Evolutionary conservation across 2,888 invertebrate species (phyloP).

Genomic region (Drosophila pseudotakahashii): DNA sequence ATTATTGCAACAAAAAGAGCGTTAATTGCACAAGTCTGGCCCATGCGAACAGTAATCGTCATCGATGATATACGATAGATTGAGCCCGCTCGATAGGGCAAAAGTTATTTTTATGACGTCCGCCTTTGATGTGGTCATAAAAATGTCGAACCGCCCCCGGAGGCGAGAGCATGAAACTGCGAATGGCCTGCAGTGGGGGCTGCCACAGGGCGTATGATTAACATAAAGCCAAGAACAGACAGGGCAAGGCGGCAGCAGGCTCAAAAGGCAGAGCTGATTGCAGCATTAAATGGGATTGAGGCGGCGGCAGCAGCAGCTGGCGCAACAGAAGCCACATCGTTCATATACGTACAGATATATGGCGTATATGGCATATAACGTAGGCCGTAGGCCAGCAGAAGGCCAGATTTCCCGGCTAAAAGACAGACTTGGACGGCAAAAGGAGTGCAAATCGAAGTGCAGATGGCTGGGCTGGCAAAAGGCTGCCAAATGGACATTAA

Average conservation of each 20-base stretch:
- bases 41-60: conserved; percentile 15
- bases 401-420: conserved; percentile 22
- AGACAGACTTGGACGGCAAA: conserved; percentile 23
- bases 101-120: conserved; percentile 37
- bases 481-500: conserved; percentile 59
- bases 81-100: conserved; percentile 1
- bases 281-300: conserved; percentile 70
- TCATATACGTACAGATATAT: neutral
- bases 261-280: conserved; percentile 73
- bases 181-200: conserved; percentile 25
- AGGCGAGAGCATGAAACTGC: neutral
- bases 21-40: conserved; percentile 25
- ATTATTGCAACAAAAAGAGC: conserved; percentile 32
- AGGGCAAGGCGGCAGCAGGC: conserved; percentile 52
- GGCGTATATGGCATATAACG: neutral
- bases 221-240: conserved; percentile 53
- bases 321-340: conserved; percentile 10
- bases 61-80: conserved; percentile 28
- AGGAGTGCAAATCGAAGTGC: conserved; percentile 62
- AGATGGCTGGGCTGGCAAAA: conserved; percentile 30
- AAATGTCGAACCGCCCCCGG: conserved; percentile 19
- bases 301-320: conserved; percentile 9
- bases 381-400: conserved; percentile 13
- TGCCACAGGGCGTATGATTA: conserved; percentile 62
- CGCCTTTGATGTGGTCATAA: conserved; percentile 47